Conservation (phyloP, 1,140 invertebrate species). For the Ridgeia piscesae region DNA sequence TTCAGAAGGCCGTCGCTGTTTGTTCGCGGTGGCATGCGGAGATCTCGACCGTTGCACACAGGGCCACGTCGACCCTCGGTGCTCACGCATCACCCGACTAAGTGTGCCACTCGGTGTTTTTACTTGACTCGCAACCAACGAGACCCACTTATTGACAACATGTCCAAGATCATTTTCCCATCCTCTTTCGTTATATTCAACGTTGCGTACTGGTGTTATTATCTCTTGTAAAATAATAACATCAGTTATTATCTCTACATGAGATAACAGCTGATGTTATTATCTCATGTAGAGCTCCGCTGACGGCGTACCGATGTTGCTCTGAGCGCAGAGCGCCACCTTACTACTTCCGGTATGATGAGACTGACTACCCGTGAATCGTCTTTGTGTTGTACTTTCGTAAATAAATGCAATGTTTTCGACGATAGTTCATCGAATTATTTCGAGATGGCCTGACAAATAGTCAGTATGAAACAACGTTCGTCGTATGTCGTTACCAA, state of each 20-base stretch:
- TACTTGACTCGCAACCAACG: constrained; percentile 44
- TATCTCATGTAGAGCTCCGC: no score
- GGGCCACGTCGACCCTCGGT: background rate
- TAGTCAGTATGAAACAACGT: background rate
- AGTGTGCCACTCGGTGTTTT: background rate
- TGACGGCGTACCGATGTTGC: no score
- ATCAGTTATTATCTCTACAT: no score
- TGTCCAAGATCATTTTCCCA: background rate
- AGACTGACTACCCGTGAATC: background rate
- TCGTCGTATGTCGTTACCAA: background rate
- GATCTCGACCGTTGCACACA: background rate
- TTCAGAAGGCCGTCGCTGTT: no score
- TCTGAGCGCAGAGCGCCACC: no score
- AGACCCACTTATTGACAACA: constrained; percentile 20
- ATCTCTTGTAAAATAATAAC: no score
- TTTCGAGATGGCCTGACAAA: background rate
- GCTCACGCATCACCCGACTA: no score
- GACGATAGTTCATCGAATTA: background rate
- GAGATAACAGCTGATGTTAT: no score
- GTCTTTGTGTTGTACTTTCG: background rate
- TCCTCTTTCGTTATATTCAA: constrained; percentile 2
- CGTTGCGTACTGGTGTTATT: background rate
- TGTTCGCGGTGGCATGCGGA: background rate
- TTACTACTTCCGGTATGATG: background rate
- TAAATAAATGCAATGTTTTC: background rate